phyloP scores from a whole-genome alignment of 2,797 vertebrate genomes.

The Pseudochirops corinnae region DNA sequence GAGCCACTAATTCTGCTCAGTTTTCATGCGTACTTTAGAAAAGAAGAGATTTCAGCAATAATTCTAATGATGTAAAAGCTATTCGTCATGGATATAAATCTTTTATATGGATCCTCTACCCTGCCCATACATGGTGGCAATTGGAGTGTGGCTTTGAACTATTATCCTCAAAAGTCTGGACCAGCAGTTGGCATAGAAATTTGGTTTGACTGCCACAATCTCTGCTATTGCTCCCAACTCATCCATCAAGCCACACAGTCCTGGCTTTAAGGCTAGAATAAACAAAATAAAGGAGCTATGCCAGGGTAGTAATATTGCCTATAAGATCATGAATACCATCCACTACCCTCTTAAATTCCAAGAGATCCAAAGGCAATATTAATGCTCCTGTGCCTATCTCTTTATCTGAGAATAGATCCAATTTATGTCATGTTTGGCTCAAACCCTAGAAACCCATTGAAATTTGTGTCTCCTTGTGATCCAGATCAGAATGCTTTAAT shows the following conservation, averaged over 20 bases:
- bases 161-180: not conserved
- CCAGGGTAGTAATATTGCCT: not conserved
- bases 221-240: not conserved
- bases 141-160: not conserved
- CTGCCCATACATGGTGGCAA: not conserved
- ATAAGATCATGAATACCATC: conserved; percentile 19
- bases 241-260: not conserved
- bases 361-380: no score
- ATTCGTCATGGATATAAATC: not conserved
- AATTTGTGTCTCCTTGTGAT: not conserved
- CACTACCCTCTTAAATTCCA: not conserved
- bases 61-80: not conserved
- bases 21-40: not conserved
- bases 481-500: not conserved
- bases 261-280: not conserved
- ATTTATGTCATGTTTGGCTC: not conserved
- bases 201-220: conserved; percentile 37
- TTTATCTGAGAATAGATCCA: not conserved
- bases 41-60: not conserved
- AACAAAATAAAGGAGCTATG: not conserved
- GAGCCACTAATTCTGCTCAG: not conserved
- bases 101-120: not conserved
- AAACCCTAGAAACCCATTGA: not conserved
- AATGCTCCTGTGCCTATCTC: not conserved
- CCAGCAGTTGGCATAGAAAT: not conserved